Base-by-base conservation (phyloP, 92 coral and sea anemone genomes). In the Palythoa caribaeorum region DNA sequence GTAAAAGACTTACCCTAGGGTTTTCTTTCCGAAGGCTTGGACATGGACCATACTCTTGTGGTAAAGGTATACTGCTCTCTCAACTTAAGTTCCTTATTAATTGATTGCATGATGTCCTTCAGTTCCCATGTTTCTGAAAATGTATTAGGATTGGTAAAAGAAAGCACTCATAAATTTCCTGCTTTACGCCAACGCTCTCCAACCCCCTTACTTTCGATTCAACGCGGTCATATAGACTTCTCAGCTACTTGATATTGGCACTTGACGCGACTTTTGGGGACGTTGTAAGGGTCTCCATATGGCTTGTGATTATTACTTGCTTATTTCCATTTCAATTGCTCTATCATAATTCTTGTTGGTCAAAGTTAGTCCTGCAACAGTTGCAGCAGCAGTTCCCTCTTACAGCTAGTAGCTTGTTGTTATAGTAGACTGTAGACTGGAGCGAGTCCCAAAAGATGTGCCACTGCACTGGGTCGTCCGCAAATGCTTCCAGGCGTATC, bases 151-250 rank as follows among this genome's bases (percentile, higher is more conserved):
- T 84, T 2, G 90, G 90, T 1, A 91, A 86, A 12, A 85, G 53
- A 76, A 88, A 28, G 47, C 89, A 76, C 38, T 88, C 92, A 79
- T 88, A 79, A 28, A 28, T 28, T n/a, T 89, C 87, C 9, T 81
- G 62, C 17, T 80, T 88, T 39, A 65, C 65, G 14, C 86, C 92
- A 60, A 88, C 80, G 2, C 89, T 80, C 71, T 87, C 83, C 37
- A 88, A 47, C 14, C 91, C 91, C 9, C 91, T 59, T 57, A 83
- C 72, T 19, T 88, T 36, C 9, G 77, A 72, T 39, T 72, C 77
- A 4, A 72, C 77, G 5, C 53, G 20, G 21, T 72, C 51, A 72
- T 72, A 38, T 35, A 39, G 20, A 35, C 52, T 39, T 17, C 51
- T 72, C 53, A 72, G 13, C 11, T 39, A 8, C 21, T 39, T 72